Base-by-base conservation (phyloP, 2,888 invertebrate genomes). In the Rotaria magnacalcarata region DNA sequence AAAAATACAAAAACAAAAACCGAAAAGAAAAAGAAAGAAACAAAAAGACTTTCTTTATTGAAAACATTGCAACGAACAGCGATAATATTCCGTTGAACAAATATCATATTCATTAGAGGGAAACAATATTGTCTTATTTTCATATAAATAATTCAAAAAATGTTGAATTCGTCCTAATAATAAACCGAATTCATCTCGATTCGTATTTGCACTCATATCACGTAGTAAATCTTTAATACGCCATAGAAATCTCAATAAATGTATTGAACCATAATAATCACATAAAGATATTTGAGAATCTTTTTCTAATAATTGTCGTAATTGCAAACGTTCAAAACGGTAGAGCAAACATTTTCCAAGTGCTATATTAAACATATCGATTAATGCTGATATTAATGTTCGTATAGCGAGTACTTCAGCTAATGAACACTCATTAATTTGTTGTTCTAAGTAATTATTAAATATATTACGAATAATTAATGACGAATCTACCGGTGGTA, bases 111-210 rank as follows among this genome's bases (percentile, higher is more conserved):
- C 67, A 67, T 34, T 67, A 7, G 67, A 34, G 34, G 34, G 34
- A 34, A 67, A 67, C 19, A 67, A 34, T 27, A 67, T 67, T 67
- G 67, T 67, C 24, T 34, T 27, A 67, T 67, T 67, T 67, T 67
- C 67, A 67, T 67, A 67, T 67, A 67, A 67, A 67, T 67, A 67
- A 67, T 67, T 67, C 67, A 67, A 67, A 67, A 67, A 27, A 67
- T 67, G 67, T 67, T 67, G 67, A 41, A 67, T 34, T 16, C 67
- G 67, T 19, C 67, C 19, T 34, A 67, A 67, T 34, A 67, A 67
- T 34, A 67, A 67, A 67, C 67, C 67, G 6, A 34, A 67, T 67
- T 67, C 67, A 34, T 67, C 67, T 27, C 67, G 67, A 67, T 67
- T 67, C 16, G 34, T 67, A 67, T 67, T 67, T 34, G 67, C 34